Base-by-base conservation (phyloP, 2,797 vertebrate genomes). In the Hyperoplus lanceolatus region DNA sequence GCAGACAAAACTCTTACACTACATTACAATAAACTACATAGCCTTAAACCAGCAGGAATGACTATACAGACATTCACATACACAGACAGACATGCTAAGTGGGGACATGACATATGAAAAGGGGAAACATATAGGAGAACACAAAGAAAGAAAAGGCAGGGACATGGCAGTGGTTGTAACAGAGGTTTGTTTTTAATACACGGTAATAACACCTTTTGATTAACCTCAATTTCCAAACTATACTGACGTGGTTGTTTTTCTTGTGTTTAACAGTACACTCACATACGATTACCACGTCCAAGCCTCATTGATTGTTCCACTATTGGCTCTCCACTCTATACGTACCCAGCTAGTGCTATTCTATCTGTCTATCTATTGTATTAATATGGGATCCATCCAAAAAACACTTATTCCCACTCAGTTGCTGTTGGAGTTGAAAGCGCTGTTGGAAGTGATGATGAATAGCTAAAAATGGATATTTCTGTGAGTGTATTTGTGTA, bases 351-450 rank as follows among this genome's bases (percentile, higher is more conserved):
- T 87, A 59, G 69, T 69, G 75, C 68, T 75, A 60, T 67, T 80
- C 82, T 74, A 83, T 91, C 86, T 79, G 75, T 77, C 29, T 29
- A 3, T 90, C 79, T 63, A 70, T 82, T 89, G 86, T 84, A 67
- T 87, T 84, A 90, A 78, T 73, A 70, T 91, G 88, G 83, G 89
- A 79, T 90, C 73, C 80, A 80, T 92, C 91, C 89, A 92, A 90
- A 76, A 93, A 86, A 82, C 84, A 89, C 89, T 84, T 91, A 85
- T 92, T 90, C 90, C 83, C 86, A 88, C 83, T 88, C 84, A 84
- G 77, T 14, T 62, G 80, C 81, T 90, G 81, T 87, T 64, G 60
- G 80, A 90, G 80, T 83, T 79, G 67, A 86, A 75, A 81, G 80
- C 79, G 73, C 75, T 75, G 74, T 79, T 79, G 68, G 65, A 85